Percentiles rank a stretch among this genome's conserved stretches.
phyloP scores from a whole-genome alignment of 1,140 invertebrate genomes.

The Pogonomyrmex californicus region DNA sequence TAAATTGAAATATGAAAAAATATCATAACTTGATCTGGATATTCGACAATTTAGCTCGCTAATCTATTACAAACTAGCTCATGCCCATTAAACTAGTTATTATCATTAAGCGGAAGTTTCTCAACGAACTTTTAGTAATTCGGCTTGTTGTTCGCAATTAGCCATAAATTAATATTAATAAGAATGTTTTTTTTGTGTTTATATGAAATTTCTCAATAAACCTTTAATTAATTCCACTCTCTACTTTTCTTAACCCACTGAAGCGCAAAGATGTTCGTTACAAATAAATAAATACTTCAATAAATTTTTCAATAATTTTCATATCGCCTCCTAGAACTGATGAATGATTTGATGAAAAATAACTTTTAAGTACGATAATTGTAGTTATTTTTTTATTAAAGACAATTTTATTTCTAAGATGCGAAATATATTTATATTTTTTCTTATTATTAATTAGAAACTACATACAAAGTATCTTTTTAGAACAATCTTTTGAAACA shows the following conservation, averaged over 20 bases:
- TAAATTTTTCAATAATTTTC: not conserved
- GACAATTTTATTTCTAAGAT: not conserved
- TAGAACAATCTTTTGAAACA: not conserved
- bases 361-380: not conserved
- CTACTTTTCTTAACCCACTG: not conserved
- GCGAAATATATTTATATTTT: not conserved
- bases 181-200: not conserved
- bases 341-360: not conserved
- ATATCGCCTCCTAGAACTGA: not conserved
- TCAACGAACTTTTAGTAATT: conserved; percentile 2
- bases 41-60: conserved; percentile 6
- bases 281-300: not conserved
- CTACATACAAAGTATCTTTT: not conserved
- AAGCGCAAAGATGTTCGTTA: conserved; percentile 1
- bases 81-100: not conserved
- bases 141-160: not conserved
- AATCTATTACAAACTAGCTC: conserved; percentile 8
- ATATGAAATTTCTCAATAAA: not conserved
- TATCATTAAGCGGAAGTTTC: not conserved
- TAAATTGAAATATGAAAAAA: conserved; percentile 5
- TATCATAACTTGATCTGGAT: not conserved
- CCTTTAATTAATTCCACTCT: not conserved
- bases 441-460: not conserved
- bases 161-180: conserved; percentile 24
- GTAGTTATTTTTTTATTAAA: not conserved